Conservation (phyloP, 2,888 invertebrate species). For the Ypsolopha sequella region DNA sequence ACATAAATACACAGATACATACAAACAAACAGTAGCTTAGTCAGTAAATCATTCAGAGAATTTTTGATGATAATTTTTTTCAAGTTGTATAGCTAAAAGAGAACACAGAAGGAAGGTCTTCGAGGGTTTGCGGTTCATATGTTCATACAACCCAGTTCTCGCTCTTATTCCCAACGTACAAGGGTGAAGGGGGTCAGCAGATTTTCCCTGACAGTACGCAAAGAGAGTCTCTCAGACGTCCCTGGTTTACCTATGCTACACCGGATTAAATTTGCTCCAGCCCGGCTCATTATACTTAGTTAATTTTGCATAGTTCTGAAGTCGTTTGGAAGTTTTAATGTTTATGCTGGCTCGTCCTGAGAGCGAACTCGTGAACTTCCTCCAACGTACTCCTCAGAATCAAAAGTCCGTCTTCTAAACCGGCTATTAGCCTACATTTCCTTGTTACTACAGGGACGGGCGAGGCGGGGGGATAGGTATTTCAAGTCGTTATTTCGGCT, state of each 20-base stretch:
- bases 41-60: too few relatives aligned
- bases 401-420: conserved; percentile 9
- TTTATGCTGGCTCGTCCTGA: conserved; percentile 13
- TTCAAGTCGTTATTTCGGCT: too few relatives aligned
- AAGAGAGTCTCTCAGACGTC: conserved; percentile 20
- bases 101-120: too few relatives aligned
- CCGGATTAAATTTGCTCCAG: conserved; percentile 25
- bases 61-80: too few relatives aligned
- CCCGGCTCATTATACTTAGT: conserved; percentile 32
- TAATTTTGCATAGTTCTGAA: conserved; percentile 27
- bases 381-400: conserved; percentile 4
- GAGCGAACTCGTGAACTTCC: not conserved
- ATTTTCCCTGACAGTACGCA: conserved; percentile 11
- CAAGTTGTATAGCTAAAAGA: too few relatives aligned
- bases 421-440: conserved; percentile 6
- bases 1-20: too few relatives aligned
- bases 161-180: too few relatives aligned
- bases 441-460: too few relatives aligned
- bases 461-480: too few relatives aligned
- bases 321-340: conserved; percentile 25
- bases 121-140: too few relatives aligned
- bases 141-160: too few relatives aligned
- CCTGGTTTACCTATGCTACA: conserved; percentile 17
- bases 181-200: not conserved
- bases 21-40: too few relatives aligned